Percentiles rank a stretch among this genome's conserved stretches.
phyloP scores from a whole-genome alignment of 35 echinoderm and acorn worm species.

The Apostichopus parvimensis region DNA sequence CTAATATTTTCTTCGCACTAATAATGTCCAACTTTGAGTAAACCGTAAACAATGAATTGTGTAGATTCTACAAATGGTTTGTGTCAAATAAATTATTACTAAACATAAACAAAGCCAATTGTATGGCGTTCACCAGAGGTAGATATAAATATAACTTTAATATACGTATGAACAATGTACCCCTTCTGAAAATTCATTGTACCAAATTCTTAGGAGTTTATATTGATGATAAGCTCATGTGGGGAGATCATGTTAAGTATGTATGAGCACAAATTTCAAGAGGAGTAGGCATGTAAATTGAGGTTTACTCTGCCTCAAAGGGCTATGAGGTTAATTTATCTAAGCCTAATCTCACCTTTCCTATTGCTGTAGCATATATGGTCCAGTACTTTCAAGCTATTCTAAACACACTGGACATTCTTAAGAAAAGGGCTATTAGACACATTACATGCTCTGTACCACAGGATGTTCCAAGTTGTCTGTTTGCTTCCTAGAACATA shows the following conservation, averaged over 20 bases:
- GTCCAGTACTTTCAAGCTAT: background rate
- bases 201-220: background rate
- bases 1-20: no score
- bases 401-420: background rate
- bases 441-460: slow-evolving; percentile 3
- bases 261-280: slow-evolving; percentile 10
- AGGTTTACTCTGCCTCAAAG: slow-evolving; percentile 2
- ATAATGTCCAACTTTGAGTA: background rate
- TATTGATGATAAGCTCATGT: no score
- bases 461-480: background rate
- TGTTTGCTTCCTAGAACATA: background rate
- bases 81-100: background rate
- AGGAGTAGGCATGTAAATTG: background rate
- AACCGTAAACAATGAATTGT: background rate
- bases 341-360: background rate
- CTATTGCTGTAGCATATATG: background rate
- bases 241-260: background rate
- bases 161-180: background rate
- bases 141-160: background rate
- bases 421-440: background rate
- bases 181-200: background rate
- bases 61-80: slow-evolving; percentile 15
- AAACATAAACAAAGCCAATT: background rate
- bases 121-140: background rate
- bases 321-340: background rate